Conservation (phyloP, 1,140 invertebrate genomes). For the Ostrea edulis region DNA sequence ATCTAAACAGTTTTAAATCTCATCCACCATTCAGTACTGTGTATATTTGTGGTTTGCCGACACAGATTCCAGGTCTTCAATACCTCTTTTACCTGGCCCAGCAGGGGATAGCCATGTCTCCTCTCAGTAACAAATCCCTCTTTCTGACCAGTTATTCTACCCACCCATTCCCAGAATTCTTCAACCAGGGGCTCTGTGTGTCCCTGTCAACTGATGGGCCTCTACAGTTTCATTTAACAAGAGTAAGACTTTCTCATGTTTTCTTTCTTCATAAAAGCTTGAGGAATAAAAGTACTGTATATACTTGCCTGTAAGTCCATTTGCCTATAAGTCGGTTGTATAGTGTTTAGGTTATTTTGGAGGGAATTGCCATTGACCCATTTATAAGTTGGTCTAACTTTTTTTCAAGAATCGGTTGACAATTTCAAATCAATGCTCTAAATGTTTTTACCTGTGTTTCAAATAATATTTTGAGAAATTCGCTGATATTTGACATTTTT, state of each 20-base stretch:
- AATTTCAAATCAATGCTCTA: too few species aligned
- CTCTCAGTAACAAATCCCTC: conserved; percentile 33
- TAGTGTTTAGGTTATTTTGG: too few species aligned
- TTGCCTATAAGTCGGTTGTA: too few species aligned
- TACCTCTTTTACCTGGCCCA: conserved; percentile 18
- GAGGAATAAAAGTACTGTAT: too few species aligned
- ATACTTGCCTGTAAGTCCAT: too few species aligned
- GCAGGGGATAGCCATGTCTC: conserved; percentile 37
- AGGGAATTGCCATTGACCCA: too few species aligned
- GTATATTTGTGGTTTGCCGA: not conserved
- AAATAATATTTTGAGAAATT: too few species aligned
- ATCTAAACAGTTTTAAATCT: not conserved
- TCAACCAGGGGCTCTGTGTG: conserved; percentile 1
- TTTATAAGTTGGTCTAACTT: too few species aligned
- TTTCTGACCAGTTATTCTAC: conserved; percentile 12
- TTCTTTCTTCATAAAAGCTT: too few species aligned
- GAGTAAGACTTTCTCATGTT: not conserved
- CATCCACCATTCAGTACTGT: not conserved
- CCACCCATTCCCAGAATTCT: conserved; percentile 13
- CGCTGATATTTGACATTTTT: too few species aligned
- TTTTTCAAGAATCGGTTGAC: too few species aligned
- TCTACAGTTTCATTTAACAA: conserved; percentile 33
- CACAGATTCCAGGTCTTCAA: not conserved
- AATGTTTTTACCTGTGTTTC: too few species aligned
- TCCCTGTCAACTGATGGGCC: conserved; percentile 30